phyloP scores from a whole-genome alignment of 2,797 vertebrate genomes.

The Coilia nasus region DNA sequence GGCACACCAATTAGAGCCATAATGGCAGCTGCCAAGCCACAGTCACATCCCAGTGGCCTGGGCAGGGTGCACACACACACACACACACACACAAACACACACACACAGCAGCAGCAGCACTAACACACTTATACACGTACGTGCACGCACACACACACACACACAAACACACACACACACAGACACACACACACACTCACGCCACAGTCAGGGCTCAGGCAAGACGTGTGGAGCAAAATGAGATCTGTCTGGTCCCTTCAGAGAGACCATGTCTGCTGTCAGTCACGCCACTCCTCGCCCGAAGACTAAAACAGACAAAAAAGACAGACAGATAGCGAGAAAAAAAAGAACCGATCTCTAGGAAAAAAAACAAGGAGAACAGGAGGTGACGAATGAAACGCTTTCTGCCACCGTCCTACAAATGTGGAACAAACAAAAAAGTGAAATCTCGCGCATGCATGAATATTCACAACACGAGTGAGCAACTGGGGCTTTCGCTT shows the following conservation, averaged over 20 bases:
- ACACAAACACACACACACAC: too few species aligned
- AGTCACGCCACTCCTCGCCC: conserved; percentile 28
- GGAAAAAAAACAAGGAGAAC: conserved; percentile 16
- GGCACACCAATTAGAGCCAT: conserved; percentile 10
- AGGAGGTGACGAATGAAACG: conserved; percentile 21
- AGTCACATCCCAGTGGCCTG: neutral
- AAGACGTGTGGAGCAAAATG: neutral
- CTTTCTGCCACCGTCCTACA: conserved; percentile 39
- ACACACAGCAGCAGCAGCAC: too few species aligned
- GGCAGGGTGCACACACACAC: too few species aligned
- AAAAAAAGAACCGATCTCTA: conserved; percentile 30
- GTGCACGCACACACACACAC: too few species aligned
- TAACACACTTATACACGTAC: too few species aligned
- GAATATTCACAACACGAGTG: conserved; percentile 46
- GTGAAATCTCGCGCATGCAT: conserved; percentile 36
- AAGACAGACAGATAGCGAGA: neutral
- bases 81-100: too few species aligned
- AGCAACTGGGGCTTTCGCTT: conserved; percentile 30
- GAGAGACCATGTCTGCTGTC: conserved; percentile 26
- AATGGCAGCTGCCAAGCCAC: conserved; percentile 6
- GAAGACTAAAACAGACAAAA: conserved; percentile 2
- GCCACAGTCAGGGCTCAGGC: neutral
- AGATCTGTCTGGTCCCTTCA: conserved; percentile 27
- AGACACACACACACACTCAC: too few species aligned
- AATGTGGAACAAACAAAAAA: conserved; percentile 39